Base-by-base conservation (phyloP, 2,113 vertebrate genomes). In the Fulica atra region DNA sequence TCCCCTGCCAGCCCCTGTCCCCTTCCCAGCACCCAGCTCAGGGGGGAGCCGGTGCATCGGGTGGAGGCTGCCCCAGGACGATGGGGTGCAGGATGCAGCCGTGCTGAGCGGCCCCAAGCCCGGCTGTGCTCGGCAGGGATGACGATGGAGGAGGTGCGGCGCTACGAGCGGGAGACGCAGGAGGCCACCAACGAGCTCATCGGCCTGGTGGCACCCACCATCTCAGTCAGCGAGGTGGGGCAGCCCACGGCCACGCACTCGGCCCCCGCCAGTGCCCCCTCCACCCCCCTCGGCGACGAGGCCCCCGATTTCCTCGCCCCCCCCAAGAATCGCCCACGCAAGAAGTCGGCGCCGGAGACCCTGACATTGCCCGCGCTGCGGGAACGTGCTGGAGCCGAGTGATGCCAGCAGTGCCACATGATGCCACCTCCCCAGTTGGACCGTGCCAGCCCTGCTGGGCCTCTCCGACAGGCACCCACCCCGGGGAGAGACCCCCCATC, bases 111-210 rank as follows among this genome's bases (percentile, higher is more conserved):
- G 88, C 80, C 76, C 88, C 86, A 68, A 96, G 91, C 89, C 59
- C 26, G 9, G 57, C 80, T 94, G 83, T 96, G 95, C 93, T 91
- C 64, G 5, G 36, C 95, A 98, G 98, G 97, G 50, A 98, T 98
- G 98, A 97, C 97, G 3, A 98, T 98, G 98, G 97, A 97, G 20
- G 98, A 98, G 78, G 98, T 98, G 86, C 96, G 98, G 31, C 95
- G 95, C 74, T 98, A 97, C 24, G 98, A 98, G 96, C 96, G 76
- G 86, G 96, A 97, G 81, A 98, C 98, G 0, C 98, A 98, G 93
- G 97, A 97, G 81, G 98, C 98, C 88, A 98, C 98, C 92, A 98
- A 98, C 38, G 97, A 98, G 94, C 97, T 98, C 89, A 94, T 98
- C 20, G 98, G 98, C 29, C 71, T 93, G 73, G 93, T 98, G 78